These are phyloP conservation scores for Micoletzkya japonica DNA, from an alignment of 2,888 invertebrate species.

Conservation along the genomic window DNA sequence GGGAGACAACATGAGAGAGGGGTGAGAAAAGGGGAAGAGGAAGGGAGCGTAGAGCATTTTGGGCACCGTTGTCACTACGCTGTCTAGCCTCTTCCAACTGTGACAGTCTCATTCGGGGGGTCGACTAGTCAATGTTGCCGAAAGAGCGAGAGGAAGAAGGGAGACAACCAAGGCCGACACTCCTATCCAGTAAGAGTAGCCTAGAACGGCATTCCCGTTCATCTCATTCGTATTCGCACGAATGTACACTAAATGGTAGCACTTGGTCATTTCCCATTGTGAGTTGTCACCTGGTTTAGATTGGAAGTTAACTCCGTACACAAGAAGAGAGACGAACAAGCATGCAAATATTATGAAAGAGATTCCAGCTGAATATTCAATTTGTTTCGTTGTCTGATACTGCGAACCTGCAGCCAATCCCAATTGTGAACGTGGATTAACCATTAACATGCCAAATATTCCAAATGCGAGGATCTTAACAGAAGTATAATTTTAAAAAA, in stretches of 20 bases:
- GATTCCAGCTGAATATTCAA: constrained; percentile 6
- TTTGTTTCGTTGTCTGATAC: not conserved
- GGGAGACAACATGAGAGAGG: too few species aligned
- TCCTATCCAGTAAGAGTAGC: constrained; percentile 42
- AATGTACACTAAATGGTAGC: constrained; percentile 39
- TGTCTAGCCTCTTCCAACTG: too few species aligned
- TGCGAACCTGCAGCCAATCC: constrained; percentile 15
- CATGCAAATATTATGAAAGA: constrained; percentile 13
- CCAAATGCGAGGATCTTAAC: constrained; percentile 20
- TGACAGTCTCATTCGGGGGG: too few species aligned
- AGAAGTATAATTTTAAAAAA: too few species aligned
- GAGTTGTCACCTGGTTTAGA: constrained; percentile 13
- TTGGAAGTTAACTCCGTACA: constrained; percentile 21
- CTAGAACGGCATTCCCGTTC: constrained; percentile 42
- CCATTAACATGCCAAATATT: constrained; percentile 12
- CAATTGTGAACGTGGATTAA: not conserved
- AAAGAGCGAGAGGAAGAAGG: constrained; percentile 27
- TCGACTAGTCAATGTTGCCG: constrained; percentile 38
- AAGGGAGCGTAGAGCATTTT: too few species aligned
- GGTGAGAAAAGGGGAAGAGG: too few species aligned
- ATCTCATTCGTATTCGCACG: constrained; percentile 42
- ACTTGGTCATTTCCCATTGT: not conserved
- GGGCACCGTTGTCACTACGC: too few species aligned
- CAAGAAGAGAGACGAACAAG: constrained; percentile 10
- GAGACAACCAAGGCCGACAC: constrained; percentile 13